Evolutionary conservation across 2,797 vertebrate genomes (phyloP).

Genomic region (Chromis chromis): DNA sequence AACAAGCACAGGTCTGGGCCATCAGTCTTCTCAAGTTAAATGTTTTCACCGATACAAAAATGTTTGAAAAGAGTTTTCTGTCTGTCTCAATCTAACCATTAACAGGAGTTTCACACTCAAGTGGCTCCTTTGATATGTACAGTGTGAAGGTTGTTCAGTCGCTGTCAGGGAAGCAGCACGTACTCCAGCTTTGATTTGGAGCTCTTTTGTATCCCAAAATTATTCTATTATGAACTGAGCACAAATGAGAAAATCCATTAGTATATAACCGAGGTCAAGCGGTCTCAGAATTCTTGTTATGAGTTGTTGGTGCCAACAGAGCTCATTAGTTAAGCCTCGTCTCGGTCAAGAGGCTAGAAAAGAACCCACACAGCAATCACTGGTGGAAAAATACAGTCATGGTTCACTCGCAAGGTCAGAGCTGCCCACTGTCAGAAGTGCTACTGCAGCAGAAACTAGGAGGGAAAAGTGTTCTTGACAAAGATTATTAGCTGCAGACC

Average conservation of each 20-base stretch:
- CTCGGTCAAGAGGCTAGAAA: constrained; percentile 32
- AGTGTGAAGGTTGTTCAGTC: constrained; percentile 1
- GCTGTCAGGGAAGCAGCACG: background rate
- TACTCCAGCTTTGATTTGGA: constrained; percentile 4
- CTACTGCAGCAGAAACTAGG: constrained; percentile 33
- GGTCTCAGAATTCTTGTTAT: constrained; percentile 23
- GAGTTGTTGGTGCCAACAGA: constrained; percentile 27
- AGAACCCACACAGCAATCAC: constrained; percentile 43
- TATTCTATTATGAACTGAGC: constrained; percentile 4
- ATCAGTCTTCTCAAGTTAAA: constrained; percentile 17
- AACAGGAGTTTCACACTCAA: background rate
- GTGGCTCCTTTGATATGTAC: constrained; percentile 7
- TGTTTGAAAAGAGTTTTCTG: constrained; percentile 1
- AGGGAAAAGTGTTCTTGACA: constrained; percentile 1
- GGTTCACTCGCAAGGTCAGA: constrained; percentile 54
- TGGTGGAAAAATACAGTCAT: constrained; percentile 29
- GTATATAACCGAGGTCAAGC: constrained; percentile 10
- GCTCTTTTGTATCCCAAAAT: background rate
- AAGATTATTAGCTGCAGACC: constrained; percentile 7
- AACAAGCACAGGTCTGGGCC: background rate
- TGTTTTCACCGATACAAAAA: background rate
- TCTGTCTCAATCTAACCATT: constrained; percentile 1
- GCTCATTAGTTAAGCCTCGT: constrained; percentile 47
- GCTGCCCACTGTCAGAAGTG: constrained; percentile 17
- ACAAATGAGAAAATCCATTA: constrained; percentile 19